phyloP scores from a whole-genome alignment of 1,140 invertebrate genomes.

The Tachypleus tridentatus region DNA sequence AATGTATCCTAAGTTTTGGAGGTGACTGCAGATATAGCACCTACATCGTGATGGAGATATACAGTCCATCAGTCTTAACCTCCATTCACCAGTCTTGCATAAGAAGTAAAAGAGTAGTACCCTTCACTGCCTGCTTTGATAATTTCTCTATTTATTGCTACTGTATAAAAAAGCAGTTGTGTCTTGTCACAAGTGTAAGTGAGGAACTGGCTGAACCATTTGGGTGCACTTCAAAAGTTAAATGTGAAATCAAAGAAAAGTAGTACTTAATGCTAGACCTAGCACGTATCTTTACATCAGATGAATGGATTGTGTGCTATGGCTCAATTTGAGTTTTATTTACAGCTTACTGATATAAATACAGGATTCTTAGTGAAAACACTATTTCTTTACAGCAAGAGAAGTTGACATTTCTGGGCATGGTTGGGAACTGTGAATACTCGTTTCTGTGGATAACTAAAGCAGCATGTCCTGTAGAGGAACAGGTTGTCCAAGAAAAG shows the following conservation, averaged over 20 bases:
- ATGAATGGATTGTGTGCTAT: not conserved
- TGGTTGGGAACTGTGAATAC: constrained; percentile 29
- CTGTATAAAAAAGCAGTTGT: too few species aligned
- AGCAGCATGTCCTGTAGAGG: constrained; percentile 29
- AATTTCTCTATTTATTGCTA: too few species aligned
- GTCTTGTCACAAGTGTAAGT: too few species aligned
- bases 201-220: too few species aligned
- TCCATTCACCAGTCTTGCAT: too few species aligned
- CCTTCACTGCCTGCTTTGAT: too few species aligned
- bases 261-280: not conserved
- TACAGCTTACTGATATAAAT: not conserved
- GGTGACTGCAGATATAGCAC: too few species aligned
- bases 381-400: not conserved
- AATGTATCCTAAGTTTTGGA: too few species aligned
- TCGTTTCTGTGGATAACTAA: constrained; percentile 29
- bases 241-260: not conserved
- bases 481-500: constrained; percentile 15
- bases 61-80: too few species aligned
- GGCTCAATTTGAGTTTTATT: not conserved
- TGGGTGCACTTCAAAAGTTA: not conserved
- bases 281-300: not conserved
- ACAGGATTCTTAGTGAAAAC: not conserved
- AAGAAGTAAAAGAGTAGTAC: too few species aligned
- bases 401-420: constrained; percentile 13
- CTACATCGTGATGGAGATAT: too few species aligned